Base-by-base conservation (phyloP, 2,797 vertebrate species). In the Enteromius paludinosus region DNA sequence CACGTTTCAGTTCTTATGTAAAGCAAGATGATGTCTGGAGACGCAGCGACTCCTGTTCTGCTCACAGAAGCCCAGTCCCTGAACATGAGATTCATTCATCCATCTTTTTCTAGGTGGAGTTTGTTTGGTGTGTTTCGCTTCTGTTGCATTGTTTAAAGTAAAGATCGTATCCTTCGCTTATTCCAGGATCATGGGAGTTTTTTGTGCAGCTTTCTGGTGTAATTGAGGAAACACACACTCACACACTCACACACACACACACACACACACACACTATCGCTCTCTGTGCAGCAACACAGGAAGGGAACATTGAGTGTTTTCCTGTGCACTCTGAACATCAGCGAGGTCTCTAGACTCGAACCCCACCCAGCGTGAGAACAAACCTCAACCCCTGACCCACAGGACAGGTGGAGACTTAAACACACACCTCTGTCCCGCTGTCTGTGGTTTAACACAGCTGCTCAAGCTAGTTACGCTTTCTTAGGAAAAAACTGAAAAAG, bases 301-400 rank as follows among this genome's bases (percentile, higher is more conserved):
- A 92, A 92, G 88, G 86, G 87, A 90, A 88, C 87, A 90, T 62
- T 87, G 82, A 89, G 89, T 88, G 85, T 84, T 90, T 87, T 90
- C 86, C 90, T 89, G 83, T 86, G 61, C 82, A 84, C 18, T 70
- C 35, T 83, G 74, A 89, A 85, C 38, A 76, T 90, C 87, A 88
- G 75, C 18, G 10, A 73, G 45, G 79, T 85, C 69, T 78, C 28
- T 73, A 68, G 35, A n/a, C 68, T 14, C 14, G 23, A 23, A 66
- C 73, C 62, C 79, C 80, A 82, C 80, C 80, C 80, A 54, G 30
- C 17, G 61, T 74, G 79, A 64, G 79, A 81, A 73, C 10, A 15
- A 17, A 72, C 38, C 8, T 25, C 18, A 43, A 38, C 68, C 79
- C 7, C 54, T 80, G 70, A 81, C 70, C 52, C 49, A 20, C 66